phyloP scores from a whole-genome alignment of 2,888 invertebrate genomes.

The Eilema caniola region DNA sequence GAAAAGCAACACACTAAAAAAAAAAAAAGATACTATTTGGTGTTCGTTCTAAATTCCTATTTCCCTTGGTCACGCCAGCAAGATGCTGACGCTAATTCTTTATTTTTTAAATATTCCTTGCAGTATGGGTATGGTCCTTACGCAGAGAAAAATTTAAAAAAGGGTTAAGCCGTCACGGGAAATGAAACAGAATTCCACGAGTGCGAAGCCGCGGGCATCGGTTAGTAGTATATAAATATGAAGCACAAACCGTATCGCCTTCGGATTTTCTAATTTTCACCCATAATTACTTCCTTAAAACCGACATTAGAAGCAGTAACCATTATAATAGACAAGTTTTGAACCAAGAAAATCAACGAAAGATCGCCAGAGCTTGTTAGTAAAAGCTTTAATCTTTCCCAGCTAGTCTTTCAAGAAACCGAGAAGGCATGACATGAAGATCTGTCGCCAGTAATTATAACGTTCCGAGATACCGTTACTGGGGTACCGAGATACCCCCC shows the following conservation, averaged over 20 bases:
- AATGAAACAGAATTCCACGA: no score
- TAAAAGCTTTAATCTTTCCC: slow-evolving; percentile 23
- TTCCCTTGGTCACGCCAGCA: no score
- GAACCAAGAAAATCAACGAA: background rate
- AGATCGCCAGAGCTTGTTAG: slow-evolving; percentile 21
- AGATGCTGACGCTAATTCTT: no score
- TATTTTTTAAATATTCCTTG: no score
- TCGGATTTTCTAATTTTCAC: background rate
- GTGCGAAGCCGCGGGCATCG: no score
- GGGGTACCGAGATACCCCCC: slow-evolving; percentile 55
- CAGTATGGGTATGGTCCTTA: no score
- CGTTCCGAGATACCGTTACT: slow-evolving; percentile 63
- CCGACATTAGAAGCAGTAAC: background rate
- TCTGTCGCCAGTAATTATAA: slow-evolving; percentile 76
- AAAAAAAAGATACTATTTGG: no score
- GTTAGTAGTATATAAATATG: background rate
- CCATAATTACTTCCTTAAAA: background rate
- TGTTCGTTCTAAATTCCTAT: no score
- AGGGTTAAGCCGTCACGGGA: no score
- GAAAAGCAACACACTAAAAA: no score
- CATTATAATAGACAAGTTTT: background rate
- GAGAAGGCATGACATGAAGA: slow-evolving; percentile 55
- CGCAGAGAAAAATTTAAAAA: no score
- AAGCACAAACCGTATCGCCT: background rate
- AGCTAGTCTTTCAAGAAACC: slow-evolving; percentile 37